phyloP scores from a whole-genome alignment of 1,140 invertebrate species.

The Ruditapes philippinarum region DNA sequence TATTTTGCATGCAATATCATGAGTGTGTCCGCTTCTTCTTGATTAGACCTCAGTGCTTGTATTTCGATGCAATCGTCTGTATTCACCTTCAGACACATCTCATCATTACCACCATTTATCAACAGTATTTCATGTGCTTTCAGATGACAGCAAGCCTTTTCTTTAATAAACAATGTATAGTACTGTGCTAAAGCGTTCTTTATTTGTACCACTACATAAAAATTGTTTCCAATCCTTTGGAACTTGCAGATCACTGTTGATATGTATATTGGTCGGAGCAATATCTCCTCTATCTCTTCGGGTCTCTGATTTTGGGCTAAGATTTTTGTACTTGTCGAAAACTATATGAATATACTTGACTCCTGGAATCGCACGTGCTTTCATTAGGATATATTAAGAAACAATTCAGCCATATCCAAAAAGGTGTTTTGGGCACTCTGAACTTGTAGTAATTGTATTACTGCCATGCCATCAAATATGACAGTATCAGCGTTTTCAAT shows the following conservation, averaged over 20 bases:
- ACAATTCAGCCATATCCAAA: not conserved
- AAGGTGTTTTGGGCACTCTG: not conserved
- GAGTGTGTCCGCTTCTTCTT: conserved; percentile 34
- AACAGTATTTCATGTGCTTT: not conserved
- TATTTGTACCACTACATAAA: not conserved
- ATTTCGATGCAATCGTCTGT: not conserved
- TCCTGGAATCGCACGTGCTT: not conserved
- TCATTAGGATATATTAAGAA: conserved; percentile 15
- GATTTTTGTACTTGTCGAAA: not conserved
- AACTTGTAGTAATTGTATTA: not conserved
- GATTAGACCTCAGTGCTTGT: not conserved
- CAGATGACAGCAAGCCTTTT: not conserved
- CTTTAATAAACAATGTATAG: conserved; percentile 2
- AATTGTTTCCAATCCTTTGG: conserved; percentile 1
- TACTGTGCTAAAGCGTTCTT: not conserved
- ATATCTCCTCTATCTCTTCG: not conserved
- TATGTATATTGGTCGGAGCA: not conserved
- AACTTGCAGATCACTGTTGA: not conserved
- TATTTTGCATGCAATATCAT: conserved; percentile 5
- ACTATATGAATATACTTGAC: not conserved
- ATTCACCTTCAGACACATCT: not conserved
- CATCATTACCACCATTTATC: not conserved
- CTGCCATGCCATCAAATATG: conserved; percentile 34
- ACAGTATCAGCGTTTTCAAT: not conserved
- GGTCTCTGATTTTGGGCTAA: not conserved